Evolutionary conservation across 2,797 vertebrate species (phyloP).

Genomic region (Nothura maculosa): DNA sequence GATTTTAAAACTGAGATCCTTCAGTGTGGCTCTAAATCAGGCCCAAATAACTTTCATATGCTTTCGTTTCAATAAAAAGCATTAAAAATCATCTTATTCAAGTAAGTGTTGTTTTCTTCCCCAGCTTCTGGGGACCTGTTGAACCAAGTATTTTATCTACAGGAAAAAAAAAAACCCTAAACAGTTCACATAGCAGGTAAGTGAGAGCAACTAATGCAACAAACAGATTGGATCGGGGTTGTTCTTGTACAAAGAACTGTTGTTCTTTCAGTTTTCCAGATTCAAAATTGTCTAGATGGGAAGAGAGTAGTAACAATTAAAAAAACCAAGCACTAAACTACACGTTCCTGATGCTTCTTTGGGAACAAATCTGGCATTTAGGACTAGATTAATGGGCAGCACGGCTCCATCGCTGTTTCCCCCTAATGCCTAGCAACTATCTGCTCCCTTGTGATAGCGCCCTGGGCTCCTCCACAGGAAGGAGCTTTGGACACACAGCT

Average conservation of each 20-base stretch:
- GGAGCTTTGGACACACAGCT: slow-evolving; percentile 3
- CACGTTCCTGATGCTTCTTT: background rate
- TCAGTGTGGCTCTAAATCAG: background rate
- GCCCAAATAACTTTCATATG: background rate
- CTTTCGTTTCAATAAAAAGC: background rate
- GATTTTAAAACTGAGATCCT: background rate
- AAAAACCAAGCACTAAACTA: too few species aligned
- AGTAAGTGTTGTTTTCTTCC: background rate
- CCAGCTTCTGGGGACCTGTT: background rate
- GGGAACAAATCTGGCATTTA: rapidly evolving
- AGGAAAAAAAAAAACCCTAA: too few species aligned
- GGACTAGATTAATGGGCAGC: background rate
- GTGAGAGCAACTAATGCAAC: background rate
- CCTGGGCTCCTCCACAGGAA: background rate
- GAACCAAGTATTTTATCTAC: background rate
- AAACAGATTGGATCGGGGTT: background rate
- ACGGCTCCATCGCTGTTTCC: background rate
- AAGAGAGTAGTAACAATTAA: background rate
- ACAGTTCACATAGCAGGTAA: background rate
- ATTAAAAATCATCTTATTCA: background rate
- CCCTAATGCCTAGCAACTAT: slow-evolving; percentile 40
- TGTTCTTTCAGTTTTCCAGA: background rate
- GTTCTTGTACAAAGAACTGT: background rate
- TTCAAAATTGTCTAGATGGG: background rate
- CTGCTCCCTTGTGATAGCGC: background rate